Base-by-base conservation (phyloP, 2,113 vertebrate genomes). In the Oriolus oriolus region DNA sequence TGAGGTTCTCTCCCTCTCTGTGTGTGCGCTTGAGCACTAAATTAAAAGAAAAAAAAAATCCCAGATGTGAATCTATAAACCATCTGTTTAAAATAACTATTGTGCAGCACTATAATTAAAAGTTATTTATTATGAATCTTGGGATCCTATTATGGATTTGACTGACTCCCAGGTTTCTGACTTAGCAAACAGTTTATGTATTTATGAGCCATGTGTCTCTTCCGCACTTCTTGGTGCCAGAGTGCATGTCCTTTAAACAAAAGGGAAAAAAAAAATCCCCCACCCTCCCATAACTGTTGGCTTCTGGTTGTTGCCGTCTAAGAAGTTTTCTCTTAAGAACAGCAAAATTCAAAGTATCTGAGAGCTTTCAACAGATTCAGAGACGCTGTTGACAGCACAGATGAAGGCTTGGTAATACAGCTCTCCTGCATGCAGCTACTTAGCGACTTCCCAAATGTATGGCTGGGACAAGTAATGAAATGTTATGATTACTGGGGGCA, bases 111-210 rank as follows among this genome's bases (percentile, higher is more conserved):
- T 87, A 28, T 96, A 97, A 97, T 98, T 97, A 97, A 87, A 97
- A 96, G 90, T 96, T 97, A 97, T 98, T 97, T 97, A 96, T 97
- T 97, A 92, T 96, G 97, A 95, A 97, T 96, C 90, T 93, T 93
- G 96, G 93, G 96, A 97, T 97, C 89, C 83, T 92, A 71, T 96
- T 96, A 94, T 90, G 91, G 87, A 95, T 96, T 96, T 97, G 95
- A 97, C 90, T 92, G 93, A 92, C 94, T 97, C 95, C 90, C 91
- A 95, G 92, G 76, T 96, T 97, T 97, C 96, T 96, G 95, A 96
- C 93, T 97, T 96, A 97, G 95, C 87, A 81, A 92, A 94, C 3
- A 2, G 68, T 89, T 95, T 92, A 77, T 95, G 33, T 91, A 91
- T 94, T 95, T 95, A 95, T 90, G 76, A 95, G 86, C 91, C 82